Evolutionary conservation across 2,888 invertebrate genomes (phyloP), one percentile per base, ranked within the genome.

Genomic region (Koerneria pararmatus): DNA sequence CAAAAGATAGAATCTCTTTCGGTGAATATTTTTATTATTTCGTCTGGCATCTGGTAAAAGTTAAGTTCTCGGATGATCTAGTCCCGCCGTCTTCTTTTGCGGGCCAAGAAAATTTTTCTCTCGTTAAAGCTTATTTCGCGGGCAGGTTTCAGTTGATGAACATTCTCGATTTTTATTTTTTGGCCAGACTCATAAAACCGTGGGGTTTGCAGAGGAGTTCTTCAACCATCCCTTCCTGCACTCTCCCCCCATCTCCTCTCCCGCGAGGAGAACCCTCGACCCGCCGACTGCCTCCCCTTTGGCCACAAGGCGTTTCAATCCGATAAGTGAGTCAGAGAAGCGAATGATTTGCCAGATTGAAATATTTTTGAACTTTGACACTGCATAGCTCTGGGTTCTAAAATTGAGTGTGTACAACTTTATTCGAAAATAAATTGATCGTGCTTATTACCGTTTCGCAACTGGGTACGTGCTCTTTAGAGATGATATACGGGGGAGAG

Each of bases 1-100:
- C 97, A 58, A 89, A 90, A 83, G 95, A 98, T 84, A 88, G 98
- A 75, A 93, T 99, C 88, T 90, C 92, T 71, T 98, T 97, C 85
- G 93, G 86, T 86, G 73, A 78, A 83, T 49, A 24, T 54, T n/a
- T 11, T 54, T n/a, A 19, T n/a, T 54, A 54, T 19, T 54, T n/a
- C 8, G 8, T 11, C 19, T 19, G 11, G 41, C 19, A 15, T 11
- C 19, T 11, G 8, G 41, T 19, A 41, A 15, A 41, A 15, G 8
- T 8, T 8, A 41, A 15, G 41, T 19, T 41, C 41, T 8, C 19
- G 41, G 8, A 15, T 11, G 11, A 41, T 41, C 11, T 8, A 15
- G 15, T 41, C 19, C 41, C 41, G 41, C 41, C 19, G 11, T 41
- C 41, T 41, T 19, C 8, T 41, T 41, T 41, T 8, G 8, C 19